These are phyloP conservation scores for Drosophila trapezifrons DNA, from an alignment of 1,140 invertebrate species.

Conservation along the genomic window DNA sequence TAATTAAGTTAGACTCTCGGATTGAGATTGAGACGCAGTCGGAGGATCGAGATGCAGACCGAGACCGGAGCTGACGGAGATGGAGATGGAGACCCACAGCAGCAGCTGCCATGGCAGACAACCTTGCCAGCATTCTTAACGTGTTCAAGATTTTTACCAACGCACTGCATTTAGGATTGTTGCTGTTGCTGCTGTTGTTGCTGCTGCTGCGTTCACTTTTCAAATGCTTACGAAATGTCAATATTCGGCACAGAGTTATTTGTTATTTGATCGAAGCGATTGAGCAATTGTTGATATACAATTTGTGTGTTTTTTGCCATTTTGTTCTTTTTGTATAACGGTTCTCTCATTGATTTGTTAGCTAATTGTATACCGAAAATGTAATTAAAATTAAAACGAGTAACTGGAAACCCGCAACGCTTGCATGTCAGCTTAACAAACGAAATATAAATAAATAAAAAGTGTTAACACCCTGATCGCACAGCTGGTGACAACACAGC, in stretches of 20 bases:
- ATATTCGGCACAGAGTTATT: constrained; percentile 77
- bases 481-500: constrained; percentile 55
- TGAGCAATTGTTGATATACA: constrained; percentile 69
- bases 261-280: constrained; percentile 73
- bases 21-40: constrained; percentile 52
- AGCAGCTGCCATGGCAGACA: constrained; percentile 59
- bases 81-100: constrained; percentile 29
- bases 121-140: constrained; percentile 78
- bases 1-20: constrained; percentile 68
- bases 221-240: constrained; percentile 71
- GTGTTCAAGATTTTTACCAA: constrained; percentile 73
- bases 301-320: constrained; percentile 22
- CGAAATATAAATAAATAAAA: constrained; percentile 47
- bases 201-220: constrained; percentile 70
- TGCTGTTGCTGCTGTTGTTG: constrained; percentile 35
- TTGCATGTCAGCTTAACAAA: constrained; percentile 53
- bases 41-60: constrained; percentile 38
- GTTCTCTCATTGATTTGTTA: constrained; percentile 58
- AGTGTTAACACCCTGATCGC: constrained; percentile 63
- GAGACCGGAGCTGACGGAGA: constrained; percentile 12
- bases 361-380: constrained; percentile 64
- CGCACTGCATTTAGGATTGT: constrained; percentile 57
- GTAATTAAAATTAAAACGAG: constrained; percentile 62
- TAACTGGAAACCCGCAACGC: constrained; percentile 42
- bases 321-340: constrained; percentile 41